Percentiles rank a stretch among this genome's conserved stretches.
phyloP scores from a whole-genome alignment of 1,140 invertebrate genomes.

The Zaprionus capensis region DNA sequence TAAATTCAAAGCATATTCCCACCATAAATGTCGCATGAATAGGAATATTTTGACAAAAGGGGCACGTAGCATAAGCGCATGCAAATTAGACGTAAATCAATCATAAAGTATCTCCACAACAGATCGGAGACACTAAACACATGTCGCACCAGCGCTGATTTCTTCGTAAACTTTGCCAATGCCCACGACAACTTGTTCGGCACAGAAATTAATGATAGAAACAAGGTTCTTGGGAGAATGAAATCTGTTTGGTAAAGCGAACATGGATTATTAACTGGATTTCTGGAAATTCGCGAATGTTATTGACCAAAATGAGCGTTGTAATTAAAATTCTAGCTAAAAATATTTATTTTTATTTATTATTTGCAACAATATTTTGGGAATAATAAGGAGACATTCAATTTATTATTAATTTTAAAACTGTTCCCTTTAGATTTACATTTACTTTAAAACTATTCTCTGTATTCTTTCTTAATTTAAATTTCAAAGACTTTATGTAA shows the following conservation, averaged over 20 bases:
- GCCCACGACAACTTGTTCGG: background rate
- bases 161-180: background rate
- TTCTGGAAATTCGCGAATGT: conserved; percentile 3
- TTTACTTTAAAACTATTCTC: no score
- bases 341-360: background rate
- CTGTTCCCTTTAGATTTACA: no score
- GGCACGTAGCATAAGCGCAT: conserved; percentile 58
- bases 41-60: conserved; percentile 58
- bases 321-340: background rate
- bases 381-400: no score
- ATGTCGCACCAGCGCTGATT: conserved; percentile 25
- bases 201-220: background rate
- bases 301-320: background rate
- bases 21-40: conserved; percentile 74
- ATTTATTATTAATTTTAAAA: no score
- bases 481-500: no score
- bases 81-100: conserved; percentile 67
- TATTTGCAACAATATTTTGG: background rate
- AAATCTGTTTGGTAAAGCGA: background rate
- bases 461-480: no score
- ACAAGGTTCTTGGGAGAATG: background rate
- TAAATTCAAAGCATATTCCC: conserved; percentile 71
- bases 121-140: conserved; percentile 35
- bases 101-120: conserved; percentile 38
- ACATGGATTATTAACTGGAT: background rate